phyloP scores from a whole-genome alignment of 2,888 invertebrate species.

The Frankliniella fusca region DNA sequence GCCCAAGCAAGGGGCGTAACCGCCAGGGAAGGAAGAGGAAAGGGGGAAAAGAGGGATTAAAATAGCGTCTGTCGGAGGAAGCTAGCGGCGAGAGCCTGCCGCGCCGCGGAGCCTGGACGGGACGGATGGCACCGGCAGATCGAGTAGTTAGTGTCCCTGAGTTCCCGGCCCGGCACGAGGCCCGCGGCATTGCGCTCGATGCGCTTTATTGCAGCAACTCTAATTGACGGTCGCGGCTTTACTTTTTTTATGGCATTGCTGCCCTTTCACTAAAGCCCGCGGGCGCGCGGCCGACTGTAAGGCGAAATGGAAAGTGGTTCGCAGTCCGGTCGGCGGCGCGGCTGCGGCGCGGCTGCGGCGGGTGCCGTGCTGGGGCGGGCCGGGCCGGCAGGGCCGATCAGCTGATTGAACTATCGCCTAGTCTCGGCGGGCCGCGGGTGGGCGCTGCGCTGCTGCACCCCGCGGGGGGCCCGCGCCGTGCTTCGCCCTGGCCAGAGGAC shows the following conservation, averaged over 20 bases:
- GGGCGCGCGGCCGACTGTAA: not conserved
- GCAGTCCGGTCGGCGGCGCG: not conserved
- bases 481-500: not conserved
- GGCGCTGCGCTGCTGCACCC: not conserved
- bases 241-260: too few relatives aligned
- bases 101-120: not conserved
- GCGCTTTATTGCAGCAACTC: too few relatives aligned
- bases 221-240: too few relatives aligned
- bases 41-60: too few relatives aligned
- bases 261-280: not conserved
- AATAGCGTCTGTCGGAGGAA: too few relatives aligned
- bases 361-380: too few relatives aligned
- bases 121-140: not conserved
- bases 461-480: not conserved
- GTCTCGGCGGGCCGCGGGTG: not conserved
- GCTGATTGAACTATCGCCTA: conserved; percentile 8
- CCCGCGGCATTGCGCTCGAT: not conserved
- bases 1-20: too few relatives aligned
- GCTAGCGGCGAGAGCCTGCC: too few relatives aligned
- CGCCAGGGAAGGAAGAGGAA: too few relatives aligned
- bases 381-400: not conserved
- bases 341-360: too few relatives aligned
- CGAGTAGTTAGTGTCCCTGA: not conserved
- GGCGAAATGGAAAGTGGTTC: conserved; percentile 20
- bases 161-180: not conserved